phyloP scores from a whole-genome alignment of 2,113 vertebrate genomes.

The Otocyon megalotis region DNA sequence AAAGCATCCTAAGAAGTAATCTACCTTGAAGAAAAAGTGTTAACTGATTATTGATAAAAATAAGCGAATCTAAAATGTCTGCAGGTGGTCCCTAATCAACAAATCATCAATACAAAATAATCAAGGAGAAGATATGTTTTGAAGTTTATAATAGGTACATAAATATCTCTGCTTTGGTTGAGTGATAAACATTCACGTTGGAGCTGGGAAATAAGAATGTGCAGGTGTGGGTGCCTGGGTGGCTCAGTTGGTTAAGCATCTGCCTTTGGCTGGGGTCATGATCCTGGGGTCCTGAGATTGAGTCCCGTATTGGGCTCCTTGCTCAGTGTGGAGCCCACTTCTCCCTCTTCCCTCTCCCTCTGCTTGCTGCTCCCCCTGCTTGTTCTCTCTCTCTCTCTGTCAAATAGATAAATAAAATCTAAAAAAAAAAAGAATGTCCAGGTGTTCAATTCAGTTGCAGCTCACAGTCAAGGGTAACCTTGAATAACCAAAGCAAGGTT shows the following conservation, averaged over 20 bases:
- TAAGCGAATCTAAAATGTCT: neutral
- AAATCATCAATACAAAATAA: neutral
- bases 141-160: neutral
- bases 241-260: too few species aligned
- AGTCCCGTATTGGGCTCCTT: too few species aligned
- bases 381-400: too few species aligned
- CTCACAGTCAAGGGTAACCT: neutral
- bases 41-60: neutral
- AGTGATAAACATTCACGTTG: constrained; percentile 3
- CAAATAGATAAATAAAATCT: too few species aligned
- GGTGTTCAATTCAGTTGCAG: neutral
- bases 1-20: neutral
- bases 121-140: neutral
- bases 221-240: neutral
- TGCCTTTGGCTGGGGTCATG: too few species aligned
- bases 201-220: neutral
- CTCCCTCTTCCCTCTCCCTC: too few species aligned
- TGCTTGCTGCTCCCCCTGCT: too few species aligned
- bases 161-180: neutral
- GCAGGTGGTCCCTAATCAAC: neutral
- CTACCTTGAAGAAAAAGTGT: neutral
- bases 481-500: neutral
- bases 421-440: neutral
- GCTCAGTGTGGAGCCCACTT: too few species aligned
- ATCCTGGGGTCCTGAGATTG: too few species aligned